These are phyloP conservation scores for Xanthorhoe designata DNA, from an alignment of 2,888 invertebrate species.

Conservation along the genomic window DNA sequence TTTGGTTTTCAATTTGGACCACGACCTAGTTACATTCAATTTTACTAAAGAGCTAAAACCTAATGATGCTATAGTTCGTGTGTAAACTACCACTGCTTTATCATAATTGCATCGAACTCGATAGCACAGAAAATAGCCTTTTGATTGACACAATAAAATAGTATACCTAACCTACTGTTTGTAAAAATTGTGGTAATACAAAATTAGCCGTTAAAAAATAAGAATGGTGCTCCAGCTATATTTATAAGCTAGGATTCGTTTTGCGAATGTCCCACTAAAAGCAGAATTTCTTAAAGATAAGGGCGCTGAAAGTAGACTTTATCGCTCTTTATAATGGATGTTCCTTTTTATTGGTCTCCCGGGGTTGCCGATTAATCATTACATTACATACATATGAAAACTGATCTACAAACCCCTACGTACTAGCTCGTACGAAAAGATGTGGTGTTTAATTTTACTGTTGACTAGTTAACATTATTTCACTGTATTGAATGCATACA, in stretches of 20 bases:
- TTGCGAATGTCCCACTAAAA: slow-evolving; percentile 1
- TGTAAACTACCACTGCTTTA: neutral
- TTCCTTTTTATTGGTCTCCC: slow-evolving; percentile 22
- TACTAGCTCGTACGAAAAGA: neutral
- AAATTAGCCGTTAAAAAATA: neutral
- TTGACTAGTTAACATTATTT: too few relatives aligned
- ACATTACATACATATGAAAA: slow-evolving; percentile 8
- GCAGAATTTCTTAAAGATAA: neutral
- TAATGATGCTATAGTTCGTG: neutral
- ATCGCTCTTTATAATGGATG: slow-evolving; percentile 18
- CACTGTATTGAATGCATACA: too few relatives aligned
- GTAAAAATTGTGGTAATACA: neutral
- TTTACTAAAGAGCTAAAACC: slow-evolving; percentile 6
- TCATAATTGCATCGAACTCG: neutral
- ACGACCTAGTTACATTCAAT: slow-evolving; percentile 15
- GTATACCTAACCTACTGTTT: too few relatives aligned
- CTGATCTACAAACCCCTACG: neutral
- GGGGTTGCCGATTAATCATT: slow-evolving; percentile 19
- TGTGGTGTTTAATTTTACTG: too few relatives aligned
- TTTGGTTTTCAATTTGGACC: slow-evolving; percentile 22
- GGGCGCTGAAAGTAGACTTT: slow-evolving; percentile 8
- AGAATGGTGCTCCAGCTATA: neutral
- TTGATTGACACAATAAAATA: too few relatives aligned
- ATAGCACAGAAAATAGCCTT: too few relatives aligned
- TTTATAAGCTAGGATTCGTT: neutral